Percentiles rank a stretch among this genome's conserved stretches.
These are phyloP conservation scores for Dicyrtoma fusca DNA, from an alignment of 2,888 invertebrate species.

Conservation along the genomic window DNA sequence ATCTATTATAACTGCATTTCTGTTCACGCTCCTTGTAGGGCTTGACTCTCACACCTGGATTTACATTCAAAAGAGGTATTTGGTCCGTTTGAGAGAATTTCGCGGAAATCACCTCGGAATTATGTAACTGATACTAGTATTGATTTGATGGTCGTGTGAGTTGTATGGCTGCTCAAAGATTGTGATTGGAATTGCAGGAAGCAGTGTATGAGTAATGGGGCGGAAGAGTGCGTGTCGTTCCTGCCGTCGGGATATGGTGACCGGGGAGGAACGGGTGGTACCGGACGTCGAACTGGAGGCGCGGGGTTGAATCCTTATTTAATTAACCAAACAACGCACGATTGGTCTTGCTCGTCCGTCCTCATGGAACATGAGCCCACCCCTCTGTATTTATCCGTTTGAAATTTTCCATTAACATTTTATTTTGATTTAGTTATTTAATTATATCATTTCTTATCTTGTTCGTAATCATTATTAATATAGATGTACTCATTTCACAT, in stretches of 20 bases:
- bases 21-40: constrained; percentile 90
- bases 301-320: constrained; percentile 57
- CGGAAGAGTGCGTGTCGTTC: constrained; percentile 83
- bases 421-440: constrained; percentile 3
- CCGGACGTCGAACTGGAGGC: constrained; percentile 55
- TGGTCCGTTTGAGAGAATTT: neutral
- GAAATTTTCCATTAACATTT: constrained; percentile 17
- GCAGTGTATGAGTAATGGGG: constrained; percentile 33
- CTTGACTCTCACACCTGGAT: constrained; percentile 97
- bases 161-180: neutral
- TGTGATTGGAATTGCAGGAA: constrained; percentile 18
- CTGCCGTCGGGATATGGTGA: constrained; percentile 62
- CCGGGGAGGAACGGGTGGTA: constrained; percentile 46
- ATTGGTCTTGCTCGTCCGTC: constrained; percentile 43
- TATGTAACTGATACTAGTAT: neutral
- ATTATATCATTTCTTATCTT: neutral
- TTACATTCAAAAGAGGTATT: constrained; percentile 85
- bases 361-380: constrained; percentile 55
- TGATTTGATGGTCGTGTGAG: too few species aligned
- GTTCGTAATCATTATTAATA: neutral
- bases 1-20: constrained; percentile 81
- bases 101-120: neutral
- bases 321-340: constrained; percentile 46
- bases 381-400: constrained; percentile 56
- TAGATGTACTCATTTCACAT: neutral